These are phyloP conservation scores for Neosilurus mollespiculum DNA, from an alignment of 2,797 vertebrate species.

Conservation along the genomic window DNA sequence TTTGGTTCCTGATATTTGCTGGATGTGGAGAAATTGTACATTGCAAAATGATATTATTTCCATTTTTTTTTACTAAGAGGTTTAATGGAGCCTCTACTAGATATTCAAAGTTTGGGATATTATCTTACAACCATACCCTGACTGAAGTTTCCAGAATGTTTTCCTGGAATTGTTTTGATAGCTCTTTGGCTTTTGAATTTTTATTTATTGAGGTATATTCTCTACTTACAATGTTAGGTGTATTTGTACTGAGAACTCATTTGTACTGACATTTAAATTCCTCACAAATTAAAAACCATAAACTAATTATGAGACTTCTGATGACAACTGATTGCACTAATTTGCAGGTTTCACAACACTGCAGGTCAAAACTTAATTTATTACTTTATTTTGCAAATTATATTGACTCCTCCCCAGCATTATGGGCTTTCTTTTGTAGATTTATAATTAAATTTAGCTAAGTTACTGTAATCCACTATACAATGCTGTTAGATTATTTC, in stretches of 20 bases:
- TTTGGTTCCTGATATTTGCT: background rate
- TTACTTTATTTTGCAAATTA: background rate
- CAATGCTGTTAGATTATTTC: background rate
- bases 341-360: background rate
- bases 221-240: background rate
- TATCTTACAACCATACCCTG: background rate
- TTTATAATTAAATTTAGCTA: background rate
- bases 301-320: background rate
- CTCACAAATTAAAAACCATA: background rate
- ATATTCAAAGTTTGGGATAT: background rate
- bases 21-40: background rate
- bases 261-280: background rate
- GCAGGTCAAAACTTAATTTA: background rate
- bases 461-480: background rate
- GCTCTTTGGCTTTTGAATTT: background rate
- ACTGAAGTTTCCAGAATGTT: background rate
- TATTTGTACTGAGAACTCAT: background rate
- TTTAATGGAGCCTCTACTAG: background rate
- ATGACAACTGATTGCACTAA: background rate
- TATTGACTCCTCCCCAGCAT: background rate
- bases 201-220: background rate
- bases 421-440: background rate
- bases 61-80: background rate
- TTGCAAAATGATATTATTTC: background rate
- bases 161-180: conserved; percentile 19